A percentile compares a stretch with the other conserved stretches of the same genome.
These are phyloP conservation scores for Columba livia DNA, from an alignment of 2,113 vertebrate genomes.

Conservation along the genomic window DNA sequence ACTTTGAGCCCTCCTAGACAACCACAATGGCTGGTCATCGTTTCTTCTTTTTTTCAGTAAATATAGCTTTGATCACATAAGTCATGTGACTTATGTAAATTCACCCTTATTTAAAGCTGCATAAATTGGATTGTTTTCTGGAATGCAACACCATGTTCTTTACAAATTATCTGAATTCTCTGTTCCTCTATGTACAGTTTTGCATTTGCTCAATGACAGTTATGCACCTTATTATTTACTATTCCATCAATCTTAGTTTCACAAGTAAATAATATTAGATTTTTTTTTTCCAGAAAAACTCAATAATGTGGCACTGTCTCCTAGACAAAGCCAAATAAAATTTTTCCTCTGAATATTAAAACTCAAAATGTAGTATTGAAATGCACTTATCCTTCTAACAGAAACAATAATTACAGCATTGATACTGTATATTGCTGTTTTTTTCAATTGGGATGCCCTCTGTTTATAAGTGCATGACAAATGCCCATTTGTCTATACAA, in stretches of 20 bases:
- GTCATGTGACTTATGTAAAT: not conserved
- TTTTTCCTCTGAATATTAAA: not conserved
- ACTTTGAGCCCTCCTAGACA: not conserved
- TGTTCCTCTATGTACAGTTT: not conserved
- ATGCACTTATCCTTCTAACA: not conserved
- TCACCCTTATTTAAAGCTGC: not conserved
- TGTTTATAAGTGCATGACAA: not conserved
- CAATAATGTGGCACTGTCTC: not conserved
- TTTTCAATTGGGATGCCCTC: not conserved
- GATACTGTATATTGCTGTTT: not conserved
- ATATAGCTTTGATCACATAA: not conserved
- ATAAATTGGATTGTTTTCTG: not conserved
- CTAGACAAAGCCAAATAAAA: not conserved
- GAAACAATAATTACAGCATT: not conserved
- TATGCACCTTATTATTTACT: not conserved
- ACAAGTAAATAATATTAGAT: not conserved
- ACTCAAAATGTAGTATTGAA: not conserved
- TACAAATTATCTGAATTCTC: not conserved
- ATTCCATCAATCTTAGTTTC: not conserved
- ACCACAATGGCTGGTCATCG: rapidly evolving
- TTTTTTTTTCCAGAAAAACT: not conserved
- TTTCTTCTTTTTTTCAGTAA: not conserved
- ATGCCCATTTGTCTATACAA: not conserved
- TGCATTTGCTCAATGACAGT: not conserved
- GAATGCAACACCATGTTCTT: not conserved